phyloP scores from a whole-genome alignment of 2,113 vertebrate genomes.

The Tylochromis polylepis region DNA sequence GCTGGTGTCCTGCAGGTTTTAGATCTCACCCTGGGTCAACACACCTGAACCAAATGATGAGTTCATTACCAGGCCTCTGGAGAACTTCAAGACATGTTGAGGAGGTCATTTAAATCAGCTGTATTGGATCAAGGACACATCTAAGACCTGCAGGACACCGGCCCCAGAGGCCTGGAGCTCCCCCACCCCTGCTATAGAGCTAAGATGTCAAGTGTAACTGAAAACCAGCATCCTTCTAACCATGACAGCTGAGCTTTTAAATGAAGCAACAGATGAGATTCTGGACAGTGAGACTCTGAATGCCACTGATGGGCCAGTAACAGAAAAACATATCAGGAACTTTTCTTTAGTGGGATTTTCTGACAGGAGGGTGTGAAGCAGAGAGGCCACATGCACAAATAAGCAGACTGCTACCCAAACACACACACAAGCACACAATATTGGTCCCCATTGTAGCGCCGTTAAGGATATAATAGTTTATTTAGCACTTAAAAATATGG shows the following conservation, averaged over 20 bases:
- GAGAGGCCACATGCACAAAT: slow-evolving; percentile 4
- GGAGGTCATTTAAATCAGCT: not conserved
- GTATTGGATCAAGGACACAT: not conserved
- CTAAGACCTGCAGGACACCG: not conserved
- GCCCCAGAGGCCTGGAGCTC: not conserved
- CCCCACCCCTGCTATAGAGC: rapidly evolving
- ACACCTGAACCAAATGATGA: not conserved
- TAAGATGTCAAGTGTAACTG: rapidly evolving
- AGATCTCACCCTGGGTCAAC: not conserved
- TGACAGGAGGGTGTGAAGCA: not conserved
- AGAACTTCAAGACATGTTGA: no score
- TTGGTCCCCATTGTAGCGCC: slow-evolving; percentile 44
- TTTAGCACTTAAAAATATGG: slow-evolving; percentile 49
- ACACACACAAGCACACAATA: not conserved
- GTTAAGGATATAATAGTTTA: slow-evolving; percentile 21
- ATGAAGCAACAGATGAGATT: not conserved
- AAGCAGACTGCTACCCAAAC: not conserved
- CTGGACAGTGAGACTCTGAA: not conserved
- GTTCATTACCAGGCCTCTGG: not conserved
- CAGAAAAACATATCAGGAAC: not conserved
- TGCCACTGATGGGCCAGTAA: not conserved
- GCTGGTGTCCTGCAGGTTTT: not conserved
- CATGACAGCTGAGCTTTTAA: not conserved
- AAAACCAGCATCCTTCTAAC: not conserved
- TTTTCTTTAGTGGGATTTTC: not conserved